A percentile compares a stretch with the other conserved stretches of the same genome.
Conservation (phyloP, 2,888 invertebrate genomes). For the Pristionchus arcanus region DNA sequence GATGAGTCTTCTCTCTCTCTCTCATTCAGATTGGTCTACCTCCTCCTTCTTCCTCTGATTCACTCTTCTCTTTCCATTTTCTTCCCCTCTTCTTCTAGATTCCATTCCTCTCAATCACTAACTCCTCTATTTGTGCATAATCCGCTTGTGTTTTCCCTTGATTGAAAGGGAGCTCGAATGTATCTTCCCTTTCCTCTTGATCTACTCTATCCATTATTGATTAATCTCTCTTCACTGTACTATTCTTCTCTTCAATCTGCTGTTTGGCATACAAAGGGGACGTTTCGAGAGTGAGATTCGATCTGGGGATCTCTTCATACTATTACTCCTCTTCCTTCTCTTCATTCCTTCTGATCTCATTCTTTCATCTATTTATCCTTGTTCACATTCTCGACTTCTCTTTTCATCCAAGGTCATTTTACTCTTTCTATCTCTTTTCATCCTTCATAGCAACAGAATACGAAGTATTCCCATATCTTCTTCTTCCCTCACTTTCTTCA, state of each 20-base stretch:
- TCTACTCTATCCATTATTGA: slow-evolving; percentile 27
- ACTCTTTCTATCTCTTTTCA: slow-evolving; percentile 30
- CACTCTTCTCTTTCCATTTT: not conserved
- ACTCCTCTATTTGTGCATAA: slow-evolving; percentile 49
- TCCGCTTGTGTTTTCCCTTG: slow-evolving; percentile 34
- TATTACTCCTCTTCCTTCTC: not conserved
- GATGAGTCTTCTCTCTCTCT: slow-evolving; percentile 47
- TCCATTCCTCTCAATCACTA: slow-evolving; percentile 28
- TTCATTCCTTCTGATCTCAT: not conserved
- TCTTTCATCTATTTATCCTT: not conserved
- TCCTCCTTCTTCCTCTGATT: not conserved
- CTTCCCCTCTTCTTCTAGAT: slow-evolving; percentile 7
- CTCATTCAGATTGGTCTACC: slow-evolving; percentile 16
- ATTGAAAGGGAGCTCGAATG: slow-evolving; percentile 28
- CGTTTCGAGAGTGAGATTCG: slow-evolving; percentile 12
- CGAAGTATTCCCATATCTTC: slow-evolving; percentile 1
- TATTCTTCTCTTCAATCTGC: slow-evolving; percentile 35
- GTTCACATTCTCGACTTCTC: slow-evolving; percentile 30
- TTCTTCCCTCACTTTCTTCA: slow-evolving; percentile 1
- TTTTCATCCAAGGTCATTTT: slow-evolving; percentile 34
- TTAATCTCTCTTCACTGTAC: slow-evolving; percentile 22
- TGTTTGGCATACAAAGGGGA: slow-evolving; percentile 48
- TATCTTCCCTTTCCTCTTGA: not conserved
- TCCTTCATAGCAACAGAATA: not conserved
- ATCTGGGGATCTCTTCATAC: slow-evolving; percentile 34